Base-by-base conservation (phyloP, 2,888 invertebrate species). In the Euproctis similis region DNA sequence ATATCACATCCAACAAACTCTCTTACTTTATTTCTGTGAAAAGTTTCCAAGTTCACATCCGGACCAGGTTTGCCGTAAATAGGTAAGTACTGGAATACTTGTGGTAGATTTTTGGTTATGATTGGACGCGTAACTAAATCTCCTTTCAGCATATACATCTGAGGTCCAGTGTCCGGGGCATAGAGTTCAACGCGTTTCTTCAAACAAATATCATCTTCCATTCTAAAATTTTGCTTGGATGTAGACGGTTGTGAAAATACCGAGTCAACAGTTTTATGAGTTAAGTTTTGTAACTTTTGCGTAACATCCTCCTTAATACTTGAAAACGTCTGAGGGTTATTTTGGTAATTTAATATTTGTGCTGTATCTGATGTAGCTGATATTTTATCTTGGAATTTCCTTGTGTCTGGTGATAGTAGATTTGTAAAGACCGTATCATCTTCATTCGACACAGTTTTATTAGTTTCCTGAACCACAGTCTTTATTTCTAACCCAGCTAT, bases 1-100 rank as follows among this genome's bases (percentile, higher is more conserved):
- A 86, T 42, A 29, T 53, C 69, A 35, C 48, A 55, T 0, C 76
- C 76, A 18, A 80, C 57, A 60, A 61, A 82, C 18, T 75, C 65
- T 30, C 58, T 61, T 1, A 76, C 48, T 37, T 68, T 62, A 16
- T 55, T 40, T 7, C 50, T 39, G 17, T 58, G 55, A 36, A 64
- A 73, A 0, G 59, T 39, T 2, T 57, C 37, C 2, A 72, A 25
- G 1, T 47, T 44, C 0, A 27, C 50, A 7, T 42, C 49, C 1
- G 39, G 32, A 8, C 51, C 42, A 0, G 75, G 68, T 12, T 36
- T 53, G 0, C 72, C 74, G 31, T 46, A 53, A 19, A 77, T 53
- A 2, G 80, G 78, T n/a, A 80, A 39, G n/a, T 46, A 53, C 18
- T 57, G 53, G 45, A 68, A 82, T 2, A 57, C 58, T 19, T 63